Conservation (phyloP, 2,797 vertebrate genomes). For the Anguilla anguilla region DNA sequence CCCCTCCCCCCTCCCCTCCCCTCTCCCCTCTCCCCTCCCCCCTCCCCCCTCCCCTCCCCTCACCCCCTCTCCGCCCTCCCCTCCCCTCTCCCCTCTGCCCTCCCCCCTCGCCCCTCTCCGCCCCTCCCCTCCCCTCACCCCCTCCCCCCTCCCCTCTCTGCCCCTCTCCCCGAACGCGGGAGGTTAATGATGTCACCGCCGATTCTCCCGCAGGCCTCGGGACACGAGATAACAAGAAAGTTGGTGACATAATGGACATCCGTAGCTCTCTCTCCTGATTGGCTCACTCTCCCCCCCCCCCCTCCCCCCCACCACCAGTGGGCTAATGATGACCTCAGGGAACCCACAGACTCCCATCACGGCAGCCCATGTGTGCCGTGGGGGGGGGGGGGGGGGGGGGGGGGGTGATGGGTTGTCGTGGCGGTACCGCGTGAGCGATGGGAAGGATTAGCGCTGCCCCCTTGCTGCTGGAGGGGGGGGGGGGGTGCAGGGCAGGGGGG, state of each 20-base stretch:
- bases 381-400: neutral
- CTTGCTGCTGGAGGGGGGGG: neutral
- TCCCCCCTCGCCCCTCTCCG: neutral
- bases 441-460: neutral
- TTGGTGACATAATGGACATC: constrained; percentile 1
- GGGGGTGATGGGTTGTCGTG: neutral
- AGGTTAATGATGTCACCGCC: neutral
- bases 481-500: neutral
- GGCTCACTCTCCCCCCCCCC: neutral
- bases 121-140: neutral
- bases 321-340: neutral
- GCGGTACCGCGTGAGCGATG: neutral
- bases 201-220: neutral
- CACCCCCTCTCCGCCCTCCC: neutral
- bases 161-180: neutral
- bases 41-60: neutral
- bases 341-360: neutral
- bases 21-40: neutral
- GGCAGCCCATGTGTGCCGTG: neutral
- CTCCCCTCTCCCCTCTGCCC: constrained; percentile 31
- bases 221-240: neutral
- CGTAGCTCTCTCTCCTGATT: constrained; percentile 2
- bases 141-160: too few species aligned
- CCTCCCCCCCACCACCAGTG: neutral
- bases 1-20: neutral